Evolutionary conservation across 37 sponge, comb jelly and placozoan species (phyloP), one percentile per base, ranked within the genome.

Genomic region (Tethya wilhelma): DNA sequence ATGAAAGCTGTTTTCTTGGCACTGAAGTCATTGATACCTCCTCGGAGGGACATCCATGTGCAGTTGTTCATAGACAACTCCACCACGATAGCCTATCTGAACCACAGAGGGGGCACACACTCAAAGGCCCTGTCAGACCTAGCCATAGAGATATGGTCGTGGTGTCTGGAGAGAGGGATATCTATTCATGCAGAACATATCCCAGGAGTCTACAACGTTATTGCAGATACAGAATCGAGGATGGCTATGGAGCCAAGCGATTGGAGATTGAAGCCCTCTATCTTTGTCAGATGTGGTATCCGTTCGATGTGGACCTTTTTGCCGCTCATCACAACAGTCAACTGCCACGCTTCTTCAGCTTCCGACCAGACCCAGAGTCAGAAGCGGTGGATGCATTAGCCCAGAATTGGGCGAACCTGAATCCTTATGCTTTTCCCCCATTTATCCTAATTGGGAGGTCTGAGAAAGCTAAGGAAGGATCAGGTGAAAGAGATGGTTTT

Each of bases 1-100:
- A 46, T 73, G n/a, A 49, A 43, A 36, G 87, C 87, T 53, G 74
- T 33, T 2, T 59, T 55, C 53, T 59, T 86, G 28, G 87, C 79
- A 29, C n/a, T 79, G 14, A 33, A 55, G 58, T 34, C 28, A 28
- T 87, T 75, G n/a, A 39, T 41, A 23, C 17, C 40, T 11, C 8
- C 30, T 29, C 40, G 28, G 34, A 44, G 31, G 71, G 53, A 67
- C 19, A 17, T 58, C 44, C 36, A 64, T 22, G 46, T 84, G 39
- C 84, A 66, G 28, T 22, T 73, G 2, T 28, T 9, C 67, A 73
- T 73, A 20, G 83, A 84, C 76, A 84, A 67, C 68, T 42, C 9
- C 7, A 67, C 84, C 49, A 68, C 75, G 7, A 70, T 81, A 22
- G 67, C 82, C 28, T 81, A 65, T 28, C 8, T n/a, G n/a, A n/a